Evolutionary conservation across 2,888 invertebrate species (phyloP), one percentile per base, ranked within the genome.

Genomic region (Strigamia crassipes): DNA sequence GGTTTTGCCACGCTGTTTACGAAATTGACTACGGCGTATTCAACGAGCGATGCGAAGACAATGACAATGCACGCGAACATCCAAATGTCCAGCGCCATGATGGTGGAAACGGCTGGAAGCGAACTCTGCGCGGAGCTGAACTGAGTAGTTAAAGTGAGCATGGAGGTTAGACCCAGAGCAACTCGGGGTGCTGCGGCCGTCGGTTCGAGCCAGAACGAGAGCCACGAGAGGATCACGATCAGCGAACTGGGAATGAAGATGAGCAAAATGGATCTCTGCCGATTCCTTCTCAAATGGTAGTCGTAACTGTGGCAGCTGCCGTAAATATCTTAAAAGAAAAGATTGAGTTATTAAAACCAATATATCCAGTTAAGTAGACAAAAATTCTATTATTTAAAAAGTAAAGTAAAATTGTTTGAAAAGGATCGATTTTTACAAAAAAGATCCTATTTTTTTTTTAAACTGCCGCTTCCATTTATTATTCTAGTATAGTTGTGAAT

Each of bases 61-160:
- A 15, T 73, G 31, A 73, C 12, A 73, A 73, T 73, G 73, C 73
- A 73, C 12, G 73, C 73, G 31, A 73, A 73, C 31, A 27, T 73
- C 73, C 73, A 73, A 31, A 73, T 8, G 13, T 73, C 73, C 2
- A 73, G 73, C n/a, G 73, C 73, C 73, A 73, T 73, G 5, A 73
- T n/a, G 27, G 73, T 73, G 73, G 73, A 73, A 27, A 73, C 73
- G 23, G 73, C 73, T 2, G 73, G 73, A 13, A 73, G 73, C 23
- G 12, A 5, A 8, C 5, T 15, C n/a, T 73, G 73, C 4, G 31
- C 27, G 1, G 73, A 2, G n/a, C 73, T n/a, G 73, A 73, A 73
- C 27, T 73, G 73, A 31, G 73, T 73, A 0, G 73, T 73, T 12
- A 73, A n/a, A 10, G 73, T 73, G 27, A 73, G 31, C 73, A 73